phyloP scores from a whole-genome alignment of 2,888 invertebrate genomes.

The Leistus spinibarbis region DNA sequence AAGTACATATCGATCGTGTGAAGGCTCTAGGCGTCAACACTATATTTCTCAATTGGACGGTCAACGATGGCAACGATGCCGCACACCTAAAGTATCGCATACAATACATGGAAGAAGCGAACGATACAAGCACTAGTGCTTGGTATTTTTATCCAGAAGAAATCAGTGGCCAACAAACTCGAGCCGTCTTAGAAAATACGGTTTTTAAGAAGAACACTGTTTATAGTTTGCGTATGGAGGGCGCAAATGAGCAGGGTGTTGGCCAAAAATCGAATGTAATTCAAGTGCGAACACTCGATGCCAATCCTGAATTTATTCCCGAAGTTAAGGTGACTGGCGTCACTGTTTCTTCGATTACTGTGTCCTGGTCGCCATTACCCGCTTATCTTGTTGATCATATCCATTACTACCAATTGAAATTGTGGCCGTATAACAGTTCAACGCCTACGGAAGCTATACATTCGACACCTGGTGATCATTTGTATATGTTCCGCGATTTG shows the following conservation, averaged over 20 bases:
- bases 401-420: slow-evolving; percentile 76
- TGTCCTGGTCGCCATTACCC: slow-evolving; percentile 78
- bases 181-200: slow-evolving; percentile 68
- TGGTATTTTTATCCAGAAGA: slow-evolving; percentile 66
- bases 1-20: slow-evolving; percentile 71
- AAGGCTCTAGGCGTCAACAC: slow-evolving; percentile 77
- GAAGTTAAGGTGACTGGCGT: slow-evolving; percentile 76
- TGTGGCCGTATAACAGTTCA: slow-evolving; percentile 62
- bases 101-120: slow-evolving; percentile 58
- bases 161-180: slow-evolving; percentile 69
- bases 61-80: slow-evolving; percentile 75
- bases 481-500: slow-evolving; percentile 79
- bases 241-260: slow-evolving; percentile 68
- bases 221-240: slow-evolving; percentile 71
- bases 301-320: slow-evolving; percentile 80
- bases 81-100: slow-evolving; percentile 65
- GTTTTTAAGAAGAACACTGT: slow-evolving; percentile 66
- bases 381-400: slow-evolving; percentile 70
- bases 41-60: slow-evolving; percentile 83
- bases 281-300: slow-evolving; percentile 66
- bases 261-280: slow-evolving; percentile 63
- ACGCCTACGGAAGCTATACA: slow-evolving; percentile 66
- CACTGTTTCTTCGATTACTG: slow-evolving; percentile 75
- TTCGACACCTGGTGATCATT: slow-evolving; percentile 68
- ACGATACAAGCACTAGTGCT: slow-evolving; percentile 58